A percentile compares a stretch with the other conserved stretches of the same genome.
Conservation (phyloP, 2,113 vertebrate genomes). For the Thamnophis sirtalis region DNA sequence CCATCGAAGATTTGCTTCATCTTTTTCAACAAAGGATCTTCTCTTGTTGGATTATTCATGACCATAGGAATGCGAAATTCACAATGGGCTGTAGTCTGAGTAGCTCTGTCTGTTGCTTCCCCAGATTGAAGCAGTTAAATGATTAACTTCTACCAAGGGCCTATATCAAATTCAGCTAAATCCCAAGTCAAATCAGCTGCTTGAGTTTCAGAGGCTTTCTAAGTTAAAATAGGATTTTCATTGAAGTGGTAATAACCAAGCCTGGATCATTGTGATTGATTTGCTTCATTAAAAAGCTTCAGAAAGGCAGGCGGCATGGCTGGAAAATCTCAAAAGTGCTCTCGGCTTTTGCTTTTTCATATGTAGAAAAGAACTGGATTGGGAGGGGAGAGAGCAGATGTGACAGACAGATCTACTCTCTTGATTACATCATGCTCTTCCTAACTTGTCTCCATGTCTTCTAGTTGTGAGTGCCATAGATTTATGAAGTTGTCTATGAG, state of each 20-base stretch:
- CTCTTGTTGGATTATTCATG: slow-evolving; percentile 2
- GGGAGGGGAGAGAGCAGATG: neutral
- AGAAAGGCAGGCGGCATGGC: neutral
- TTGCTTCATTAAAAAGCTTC: neutral
- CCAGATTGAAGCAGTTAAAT: neutral
- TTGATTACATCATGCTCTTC: neutral
- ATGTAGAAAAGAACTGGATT: neutral
- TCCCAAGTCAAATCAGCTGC: neutral
- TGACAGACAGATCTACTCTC: neutral
- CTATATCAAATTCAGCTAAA: neutral
- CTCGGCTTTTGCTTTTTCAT: neutral
- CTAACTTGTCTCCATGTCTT: neutral
- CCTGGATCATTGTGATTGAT: neutral
- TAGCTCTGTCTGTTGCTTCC: neutral
- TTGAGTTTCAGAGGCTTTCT: neutral
- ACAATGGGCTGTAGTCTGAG: neutral
- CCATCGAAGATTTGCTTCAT: neutral
- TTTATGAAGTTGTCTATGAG: neutral
- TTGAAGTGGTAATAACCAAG: neutral
- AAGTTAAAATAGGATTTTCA: neutral
- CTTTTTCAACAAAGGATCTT: neutral
- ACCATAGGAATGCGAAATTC: neutral
- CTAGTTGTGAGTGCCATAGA: neutral
- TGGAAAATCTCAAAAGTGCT: neutral
- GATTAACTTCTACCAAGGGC: neutral